These are phyloP conservation scores for Sycobia sp. DNA, from an alignment of 1,140 invertebrate genomes.

Conservation along the genomic window DNA sequence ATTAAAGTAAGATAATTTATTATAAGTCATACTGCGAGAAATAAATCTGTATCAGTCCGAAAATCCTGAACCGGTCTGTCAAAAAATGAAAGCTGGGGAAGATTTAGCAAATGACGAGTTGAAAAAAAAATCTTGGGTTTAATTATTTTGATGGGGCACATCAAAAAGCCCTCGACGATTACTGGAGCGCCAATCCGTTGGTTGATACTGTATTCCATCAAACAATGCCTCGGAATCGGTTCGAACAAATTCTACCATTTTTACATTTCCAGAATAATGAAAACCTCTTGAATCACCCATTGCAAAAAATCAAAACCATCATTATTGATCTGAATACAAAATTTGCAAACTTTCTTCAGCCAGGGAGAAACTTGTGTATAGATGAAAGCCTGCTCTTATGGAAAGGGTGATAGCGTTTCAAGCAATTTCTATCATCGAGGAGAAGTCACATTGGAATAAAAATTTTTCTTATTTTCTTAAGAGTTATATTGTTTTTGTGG, in stretches of 20 bases:
- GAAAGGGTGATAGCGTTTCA: constrained; percentile 37
- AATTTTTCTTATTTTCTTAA: constrained; percentile 40
- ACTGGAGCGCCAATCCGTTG: constrained; percentile 41
- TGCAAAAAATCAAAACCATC: constrained; percentile 27
- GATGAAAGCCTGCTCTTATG: constrained; percentile 42
- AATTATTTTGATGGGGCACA: constrained; percentile 28
- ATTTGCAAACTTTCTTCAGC: constrained; percentile 34
- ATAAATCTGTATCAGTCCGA: constrained; percentile 9
- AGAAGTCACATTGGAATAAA: constrained; percentile 41
- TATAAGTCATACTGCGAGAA: constrained; percentile 4
- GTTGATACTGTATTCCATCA: constrained; percentile 40
- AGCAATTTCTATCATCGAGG: constrained; percentile 41
- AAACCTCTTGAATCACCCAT: constrained; percentile 34
- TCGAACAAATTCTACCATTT: constrained; percentile 28
- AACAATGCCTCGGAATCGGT: constrained; percentile 39
- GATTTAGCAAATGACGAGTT: neutral
- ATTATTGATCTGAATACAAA: constrained; percentile 27
- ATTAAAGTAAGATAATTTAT: neutral
- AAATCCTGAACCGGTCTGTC: constrained; percentile 1
- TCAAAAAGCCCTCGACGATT: constrained; percentile 31
- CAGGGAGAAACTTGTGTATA: too few relatives aligned
- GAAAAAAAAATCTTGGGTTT: constrained; percentile 7
- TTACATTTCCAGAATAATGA: constrained; percentile 28
- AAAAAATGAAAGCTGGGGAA: constrained; percentile 6
- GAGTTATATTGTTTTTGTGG: constrained; percentile 35